Evolutionary conservation across 2,888 invertebrate species (phyloP), one percentile per base, ranked within the genome.

Genomic region (Cryptophagus acutangulus): DNA sequence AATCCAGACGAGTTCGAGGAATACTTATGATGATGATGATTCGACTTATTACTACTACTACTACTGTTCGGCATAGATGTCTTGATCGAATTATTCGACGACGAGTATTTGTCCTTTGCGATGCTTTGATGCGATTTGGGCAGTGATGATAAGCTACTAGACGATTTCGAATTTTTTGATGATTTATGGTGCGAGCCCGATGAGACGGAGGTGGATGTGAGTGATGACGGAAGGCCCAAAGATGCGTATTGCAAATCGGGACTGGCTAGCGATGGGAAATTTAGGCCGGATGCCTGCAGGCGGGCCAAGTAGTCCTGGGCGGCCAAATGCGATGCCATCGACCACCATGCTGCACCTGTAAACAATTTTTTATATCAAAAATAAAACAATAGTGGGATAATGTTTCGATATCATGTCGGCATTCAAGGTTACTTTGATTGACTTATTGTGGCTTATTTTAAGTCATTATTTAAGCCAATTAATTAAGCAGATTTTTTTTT

Each of bases 251-350:
- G 75, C 52, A 84, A 68, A 61, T 80, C 80, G 10, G 63, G 75
- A 64, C 71, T 74, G 34, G 72, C 71, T 40, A 75, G 69, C 33
- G 74, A 82, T 0, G 86, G 77, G 69, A 87, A 84, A 59, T 77
- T 78, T 41, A 87, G 66, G 14, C 87, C 87, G 5, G 87, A 83
- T 2, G 87, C 87, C 67, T 89, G 89, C 50, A 90, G 71, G 44
- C 88, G 77, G 33, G 86, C 85, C 52, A 90, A 77, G 70, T 90
- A 90, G 69, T 90, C 89, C 67, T 90, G 90, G 1, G 89, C 88
- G 20, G 89, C 89, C 55, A 90, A 73, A 66, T 90, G 89, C 17
- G 84, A 84, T 28, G 89, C 88, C 86, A 90, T 88, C 14, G 87
- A 87, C 88, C 89, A 90, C 90, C 90, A 90, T 41, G 86, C 84